Conservation (phyloP, 2,113 vertebrate genomes). For the Nannospalax galili region DNA sequence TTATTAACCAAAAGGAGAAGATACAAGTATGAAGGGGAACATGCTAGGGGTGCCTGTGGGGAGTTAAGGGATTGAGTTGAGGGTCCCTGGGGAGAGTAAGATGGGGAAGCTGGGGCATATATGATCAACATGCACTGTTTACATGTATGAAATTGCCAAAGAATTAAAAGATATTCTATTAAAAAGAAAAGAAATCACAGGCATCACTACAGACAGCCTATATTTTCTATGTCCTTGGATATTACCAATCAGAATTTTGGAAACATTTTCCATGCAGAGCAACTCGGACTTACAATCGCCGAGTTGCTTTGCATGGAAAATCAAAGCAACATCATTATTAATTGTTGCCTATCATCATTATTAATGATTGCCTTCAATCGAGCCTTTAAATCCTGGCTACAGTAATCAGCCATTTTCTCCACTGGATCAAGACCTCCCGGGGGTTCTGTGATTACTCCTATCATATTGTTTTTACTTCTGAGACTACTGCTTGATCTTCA, state of each 20-base stretch:
- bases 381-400: not conserved
- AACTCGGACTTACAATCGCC: not conserved
- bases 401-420: not conserved
- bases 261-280: not conserved
- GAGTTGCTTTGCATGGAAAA: too few relatives aligned
- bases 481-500: not conserved
- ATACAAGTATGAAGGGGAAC: not conserved
- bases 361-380: not conserved
- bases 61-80: too few relatives aligned
- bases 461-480: not conserved
- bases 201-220: not conserved
- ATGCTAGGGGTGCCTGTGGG: too few relatives aligned
- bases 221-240: not conserved
- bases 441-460: not conserved
- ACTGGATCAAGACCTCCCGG: not conserved
- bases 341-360: too few relatives aligned
- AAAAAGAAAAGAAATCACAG: not conserved
- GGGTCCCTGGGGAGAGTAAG: not conserved
- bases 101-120: not conserved
- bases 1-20: not conserved
- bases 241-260: not conserved
- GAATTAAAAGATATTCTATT: not conserved
- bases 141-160: not conserved
- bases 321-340: too few relatives aligned
- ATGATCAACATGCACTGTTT: not conserved